These are phyloP conservation scores for Antechinus flavipes DNA, from an alignment of 2,113 vertebrate species.

Conservation along the genomic window DNA sequence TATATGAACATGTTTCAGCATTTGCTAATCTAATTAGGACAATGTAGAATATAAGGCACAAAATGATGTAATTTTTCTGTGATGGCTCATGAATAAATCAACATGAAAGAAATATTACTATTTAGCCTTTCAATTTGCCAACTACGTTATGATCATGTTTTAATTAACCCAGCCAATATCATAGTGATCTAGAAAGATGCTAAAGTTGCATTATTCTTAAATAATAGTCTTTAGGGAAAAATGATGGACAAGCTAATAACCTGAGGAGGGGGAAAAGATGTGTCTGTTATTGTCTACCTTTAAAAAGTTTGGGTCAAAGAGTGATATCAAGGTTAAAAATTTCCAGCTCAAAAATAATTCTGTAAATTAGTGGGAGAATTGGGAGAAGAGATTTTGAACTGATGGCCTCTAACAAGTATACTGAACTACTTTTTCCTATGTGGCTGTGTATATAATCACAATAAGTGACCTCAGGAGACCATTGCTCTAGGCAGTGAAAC, in stretches of 20 bases:
- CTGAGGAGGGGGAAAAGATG: neutral
- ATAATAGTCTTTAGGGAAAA: constrained; percentile 35
- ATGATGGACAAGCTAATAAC: constrained; percentile 19
- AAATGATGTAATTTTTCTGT: constrained; percentile 27
- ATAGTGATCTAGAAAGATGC: constrained; percentile 20
- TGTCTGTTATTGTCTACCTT: constrained; percentile 28
- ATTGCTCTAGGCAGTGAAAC: constrained; percentile 14
- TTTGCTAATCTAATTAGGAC: constrained; percentile 48
- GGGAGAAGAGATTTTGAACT: constrained; percentile 21
- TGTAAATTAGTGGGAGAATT: constrained; percentile 44
- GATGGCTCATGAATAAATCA: constrained; percentile 44
- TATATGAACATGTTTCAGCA: neutral
- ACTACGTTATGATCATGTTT: constrained; percentile 58
- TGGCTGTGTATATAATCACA: constrained; percentile 46
- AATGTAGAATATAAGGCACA: constrained; percentile 2
- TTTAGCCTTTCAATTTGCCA: constrained; percentile 56
- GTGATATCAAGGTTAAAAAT: constrained; percentile 56
- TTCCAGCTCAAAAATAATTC: constrained; percentile 47
- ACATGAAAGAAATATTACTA: neutral
- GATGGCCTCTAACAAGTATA: constrained; percentile 9
- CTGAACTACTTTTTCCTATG: constrained; percentile 43
- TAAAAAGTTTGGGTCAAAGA: constrained; percentile 53
- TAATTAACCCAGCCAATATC: constrained; percentile 63
- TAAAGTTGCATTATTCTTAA: constrained; percentile 45
- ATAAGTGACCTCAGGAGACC: constrained; percentile 62